Percentiles rank a stretch among this genome's conserved stretches.
Conservation (phyloP, 2,888 invertebrate genomes). For the Amphipoea lucens region DNA sequence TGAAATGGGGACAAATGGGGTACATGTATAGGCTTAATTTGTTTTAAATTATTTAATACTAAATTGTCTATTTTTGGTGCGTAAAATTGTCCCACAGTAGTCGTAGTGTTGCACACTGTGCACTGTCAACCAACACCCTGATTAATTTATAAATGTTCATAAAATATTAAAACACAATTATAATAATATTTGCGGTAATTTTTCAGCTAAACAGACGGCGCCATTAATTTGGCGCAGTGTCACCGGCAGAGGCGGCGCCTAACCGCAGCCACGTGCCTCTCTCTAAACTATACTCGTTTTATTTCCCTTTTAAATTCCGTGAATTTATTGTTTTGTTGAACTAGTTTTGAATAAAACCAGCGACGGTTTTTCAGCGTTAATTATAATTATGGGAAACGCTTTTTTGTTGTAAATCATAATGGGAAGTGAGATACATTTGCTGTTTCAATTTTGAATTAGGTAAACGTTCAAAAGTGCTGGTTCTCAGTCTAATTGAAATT, state of each 20-base stretch:
- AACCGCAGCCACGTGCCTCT: constrained; percentile 62
- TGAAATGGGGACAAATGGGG: background rate
- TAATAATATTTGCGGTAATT: constrained; percentile 52
- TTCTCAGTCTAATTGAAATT: too few species aligned
- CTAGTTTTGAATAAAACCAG: constrained; percentile 33
- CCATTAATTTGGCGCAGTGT: constrained; percentile 62
- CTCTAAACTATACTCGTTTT: constrained; percentile 56
- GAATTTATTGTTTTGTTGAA: constrained; percentile 36
- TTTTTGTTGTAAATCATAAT: background rate
- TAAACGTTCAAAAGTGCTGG: background rate
- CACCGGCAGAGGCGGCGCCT: constrained; percentile 54
- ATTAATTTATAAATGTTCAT: constrained; percentile 23
- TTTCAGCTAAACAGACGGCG: constrained; percentile 60
- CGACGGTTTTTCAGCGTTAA: background rate
- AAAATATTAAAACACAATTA: constrained; percentile 44
- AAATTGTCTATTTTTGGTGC: background rate
- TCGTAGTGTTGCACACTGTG: background rate
- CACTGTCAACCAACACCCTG: background rate
- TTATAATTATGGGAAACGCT: background rate
- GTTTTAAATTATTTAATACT: background rate
- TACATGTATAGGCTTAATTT: background rate
- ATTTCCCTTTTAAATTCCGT: constrained; percentile 36
- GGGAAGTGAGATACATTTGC: background rate
- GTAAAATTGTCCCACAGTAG: background rate
- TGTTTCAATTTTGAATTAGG: background rate